These are phyloP conservation scores for Conus ventricosus DNA, from an alignment of 1,140 invertebrate species.

Conservation along the genomic window DNA sequence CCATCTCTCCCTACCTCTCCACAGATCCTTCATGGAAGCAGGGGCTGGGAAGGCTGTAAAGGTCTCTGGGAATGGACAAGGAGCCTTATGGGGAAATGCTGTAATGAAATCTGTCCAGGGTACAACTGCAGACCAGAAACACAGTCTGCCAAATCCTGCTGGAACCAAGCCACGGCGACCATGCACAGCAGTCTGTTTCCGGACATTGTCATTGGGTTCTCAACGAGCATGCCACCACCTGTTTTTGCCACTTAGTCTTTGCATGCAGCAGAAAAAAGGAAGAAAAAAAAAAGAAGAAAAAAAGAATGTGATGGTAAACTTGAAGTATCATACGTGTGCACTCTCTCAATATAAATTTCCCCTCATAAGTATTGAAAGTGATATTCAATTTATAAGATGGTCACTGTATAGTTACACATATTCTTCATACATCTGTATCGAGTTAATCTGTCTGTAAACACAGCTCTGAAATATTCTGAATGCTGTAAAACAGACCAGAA, in stretches of 20 bases:
- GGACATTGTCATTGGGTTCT: conserved; percentile 29
- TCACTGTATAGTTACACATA: too few species aligned
- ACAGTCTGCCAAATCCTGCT: background rate
- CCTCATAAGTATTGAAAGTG: too few species aligned
- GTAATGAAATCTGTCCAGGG: background rate
- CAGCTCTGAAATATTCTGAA: too few species aligned
- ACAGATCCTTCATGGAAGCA: background rate
- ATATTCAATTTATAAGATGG: too few species aligned
- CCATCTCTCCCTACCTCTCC: background rate
- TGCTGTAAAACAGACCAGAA: too few species aligned
- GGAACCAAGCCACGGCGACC: background rate
- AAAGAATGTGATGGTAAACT: too few species aligned
- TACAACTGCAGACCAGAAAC: background rate
- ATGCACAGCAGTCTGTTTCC: background rate
- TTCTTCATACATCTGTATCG: too few species aligned
- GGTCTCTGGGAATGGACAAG: background rate
- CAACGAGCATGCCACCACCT: conserved; percentile 31
- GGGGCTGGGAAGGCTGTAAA: background rate
- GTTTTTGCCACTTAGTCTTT: conserved; percentile 10
- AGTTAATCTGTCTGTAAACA: too few species aligned
- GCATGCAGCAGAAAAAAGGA: background rate
- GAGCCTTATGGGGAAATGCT: background rate
- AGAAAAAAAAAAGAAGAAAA: too few species aligned
- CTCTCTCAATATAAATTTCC: too few species aligned
- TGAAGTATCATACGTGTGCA: too few species aligned